Evolutionary conservation across 2,113 vertebrate genomes (phyloP).

Genomic region (Addax nasomaculatus): DNA sequence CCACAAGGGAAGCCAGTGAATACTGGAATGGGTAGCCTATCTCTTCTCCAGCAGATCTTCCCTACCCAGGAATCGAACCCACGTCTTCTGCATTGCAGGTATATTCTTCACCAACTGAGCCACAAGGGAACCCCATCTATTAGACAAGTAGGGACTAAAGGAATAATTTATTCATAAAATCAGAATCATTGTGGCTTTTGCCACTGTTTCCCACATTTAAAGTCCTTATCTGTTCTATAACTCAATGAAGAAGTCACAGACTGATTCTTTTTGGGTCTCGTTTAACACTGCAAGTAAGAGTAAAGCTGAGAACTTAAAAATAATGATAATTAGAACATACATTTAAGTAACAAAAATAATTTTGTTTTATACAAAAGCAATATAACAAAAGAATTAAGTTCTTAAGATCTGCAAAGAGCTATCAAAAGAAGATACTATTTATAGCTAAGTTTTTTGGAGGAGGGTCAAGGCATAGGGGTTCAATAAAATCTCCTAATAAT

Average conservation of each 20-base stretch:
- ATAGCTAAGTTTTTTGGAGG: neutral
- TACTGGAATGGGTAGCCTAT: neutral
- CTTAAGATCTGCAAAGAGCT: neutral
- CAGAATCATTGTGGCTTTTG: no score
- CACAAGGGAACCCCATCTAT: neutral
- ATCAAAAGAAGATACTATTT: neutral
- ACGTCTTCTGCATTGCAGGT: neutral
- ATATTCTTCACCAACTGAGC: neutral
- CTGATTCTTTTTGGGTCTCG: neutral
- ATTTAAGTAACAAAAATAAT: neutral
- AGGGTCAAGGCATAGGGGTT: fast-evolving
- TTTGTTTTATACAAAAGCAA: neutral
- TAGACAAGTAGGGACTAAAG: neutral
- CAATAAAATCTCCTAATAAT: neutral
- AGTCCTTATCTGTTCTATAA: neutral
- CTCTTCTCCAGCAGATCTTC: neutral
- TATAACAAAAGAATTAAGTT: neutral
- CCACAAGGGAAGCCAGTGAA: neutral
- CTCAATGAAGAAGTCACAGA: neutral
- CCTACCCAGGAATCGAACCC: neutral
- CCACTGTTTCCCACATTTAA: no score
- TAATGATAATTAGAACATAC: neutral
- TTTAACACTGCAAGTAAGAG: neutral
- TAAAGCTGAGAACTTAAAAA: neutral
- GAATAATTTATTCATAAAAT: no score